These are phyloP conservation scores for Tetragnatha montana DNA, from an alignment of 2,888 invertebrate species.

Conservation along the genomic window DNA sequence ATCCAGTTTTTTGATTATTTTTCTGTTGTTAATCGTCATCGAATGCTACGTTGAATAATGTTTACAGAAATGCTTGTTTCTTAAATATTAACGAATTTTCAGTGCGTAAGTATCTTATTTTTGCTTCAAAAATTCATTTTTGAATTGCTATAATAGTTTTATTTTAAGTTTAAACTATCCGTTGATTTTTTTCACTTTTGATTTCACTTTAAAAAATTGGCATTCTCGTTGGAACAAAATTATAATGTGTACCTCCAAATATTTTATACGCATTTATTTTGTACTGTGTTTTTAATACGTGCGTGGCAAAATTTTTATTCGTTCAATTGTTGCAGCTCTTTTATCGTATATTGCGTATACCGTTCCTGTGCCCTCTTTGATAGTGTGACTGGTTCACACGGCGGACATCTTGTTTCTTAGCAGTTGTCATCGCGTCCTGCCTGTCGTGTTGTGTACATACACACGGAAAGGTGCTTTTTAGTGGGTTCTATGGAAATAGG, in stretches of 20 bases:
- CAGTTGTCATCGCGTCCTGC: conserved; percentile 49
- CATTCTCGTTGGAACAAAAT: conserved; percentile 55
- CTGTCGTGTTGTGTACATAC: background rate
- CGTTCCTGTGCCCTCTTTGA: conserved; percentile 47
- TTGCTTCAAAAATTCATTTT: conserved; percentile 18
- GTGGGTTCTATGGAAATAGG: conserved; percentile 52
- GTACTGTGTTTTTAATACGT: conserved; percentile 1
- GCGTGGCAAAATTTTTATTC: conserved; percentile 16
- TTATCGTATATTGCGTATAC: conserved; percentile 6
- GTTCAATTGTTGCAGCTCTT: conserved; percentile 10
- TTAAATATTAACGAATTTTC: conserved; percentile 31
- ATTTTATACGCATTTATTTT: conserved; percentile 17
- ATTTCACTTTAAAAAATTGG: conserved; percentile 68
- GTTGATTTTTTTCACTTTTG: conserved; percentile 56
- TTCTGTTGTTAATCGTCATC: conserved; percentile 49
- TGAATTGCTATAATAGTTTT: background rate
- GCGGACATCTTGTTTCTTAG: conserved; percentile 68
- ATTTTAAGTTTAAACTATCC: background rate
- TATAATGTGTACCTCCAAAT: conserved; percentile 23
- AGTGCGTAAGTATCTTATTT: conserved; percentile 25
- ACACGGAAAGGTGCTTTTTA: conserved; percentile 4
- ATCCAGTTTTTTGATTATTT: background rate
- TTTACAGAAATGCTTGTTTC: conserved; percentile 58
- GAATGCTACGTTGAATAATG: conserved; percentile 60
- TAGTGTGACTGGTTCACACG: conserved; percentile 51